These are phyloP conservation scores for Cancer borealis DNA, from an alignment of 2,888 invertebrate species.

Conservation along the genomic window DNA sequence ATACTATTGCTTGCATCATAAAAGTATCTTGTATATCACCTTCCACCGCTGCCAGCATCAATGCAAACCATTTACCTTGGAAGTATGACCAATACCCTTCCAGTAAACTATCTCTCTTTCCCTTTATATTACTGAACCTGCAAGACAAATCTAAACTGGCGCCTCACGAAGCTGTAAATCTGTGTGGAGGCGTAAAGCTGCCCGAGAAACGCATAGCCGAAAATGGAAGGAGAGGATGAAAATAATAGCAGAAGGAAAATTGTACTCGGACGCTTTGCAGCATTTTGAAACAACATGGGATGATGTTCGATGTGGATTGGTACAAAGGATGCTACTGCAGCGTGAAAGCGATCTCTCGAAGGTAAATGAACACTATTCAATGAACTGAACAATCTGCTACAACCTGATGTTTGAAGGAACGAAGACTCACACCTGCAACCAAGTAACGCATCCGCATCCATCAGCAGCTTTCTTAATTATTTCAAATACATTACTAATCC, in stretches of 20 bases:
- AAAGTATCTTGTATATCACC: neutral
- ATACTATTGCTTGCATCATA: neutral
- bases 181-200: conserved; percentile 12
- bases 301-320: neutral
- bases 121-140: neutral
- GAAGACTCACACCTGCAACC: neutral
- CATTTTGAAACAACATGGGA: neutral
- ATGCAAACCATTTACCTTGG: neutral
- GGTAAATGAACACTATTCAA: neutral
- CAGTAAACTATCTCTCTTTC: neutral
- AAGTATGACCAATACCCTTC: neutral
- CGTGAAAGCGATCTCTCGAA: neutral
- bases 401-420: neutral
- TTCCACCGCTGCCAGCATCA: neutral
- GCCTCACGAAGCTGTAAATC: conserved; percentile 23
- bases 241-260: neutral
- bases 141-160: conserved; percentile 2
- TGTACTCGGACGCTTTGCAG: neutral
- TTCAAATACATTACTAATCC: neutral
- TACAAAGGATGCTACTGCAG: neutral
- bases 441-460: neutral
- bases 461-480: neutral
- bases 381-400: neutral
- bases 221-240: neutral
- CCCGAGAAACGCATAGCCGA: neutral